Conservation (phyloP, 2,113 vertebrate genomes). For the Catharus bicknelli region DNA sequence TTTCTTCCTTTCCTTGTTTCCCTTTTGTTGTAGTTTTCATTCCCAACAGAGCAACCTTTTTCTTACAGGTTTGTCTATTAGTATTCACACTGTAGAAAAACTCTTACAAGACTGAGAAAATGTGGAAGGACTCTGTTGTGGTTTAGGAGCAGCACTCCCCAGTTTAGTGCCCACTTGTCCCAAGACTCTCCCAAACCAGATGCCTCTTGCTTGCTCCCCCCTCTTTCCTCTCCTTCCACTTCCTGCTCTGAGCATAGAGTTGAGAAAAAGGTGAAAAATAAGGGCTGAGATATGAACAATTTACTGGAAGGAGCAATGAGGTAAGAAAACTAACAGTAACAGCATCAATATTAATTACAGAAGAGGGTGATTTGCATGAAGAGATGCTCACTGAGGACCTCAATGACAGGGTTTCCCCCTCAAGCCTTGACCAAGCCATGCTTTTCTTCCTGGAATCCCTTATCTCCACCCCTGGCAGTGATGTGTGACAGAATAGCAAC, state of each 20-base stretch:
- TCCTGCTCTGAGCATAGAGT: not conserved
- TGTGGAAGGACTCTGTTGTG: rapidly evolving
- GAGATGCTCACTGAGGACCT: not conserved
- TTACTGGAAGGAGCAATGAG: not conserved
- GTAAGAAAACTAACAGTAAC: not conserved
- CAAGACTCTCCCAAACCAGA: not conserved
- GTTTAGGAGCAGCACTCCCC: not conserved
- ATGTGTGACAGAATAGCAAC: not conserved
- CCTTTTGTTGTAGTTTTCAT: not conserved
- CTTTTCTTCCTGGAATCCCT: not conserved
- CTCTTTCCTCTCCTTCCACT: not conserved
- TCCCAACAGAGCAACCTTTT: not conserved
- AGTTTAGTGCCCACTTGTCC: not conserved
- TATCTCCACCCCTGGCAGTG: not conserved
- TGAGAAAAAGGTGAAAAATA: not conserved
- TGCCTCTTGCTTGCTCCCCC: not conserved
- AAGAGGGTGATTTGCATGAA: not conserved
- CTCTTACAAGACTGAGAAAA: not conserved
- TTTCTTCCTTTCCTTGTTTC: not conserved
- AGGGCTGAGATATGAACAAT: not conserved
- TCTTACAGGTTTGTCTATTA: not conserved
- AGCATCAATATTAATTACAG: not conserved
- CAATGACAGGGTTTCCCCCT: not conserved
- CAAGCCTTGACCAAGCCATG: not conserved
- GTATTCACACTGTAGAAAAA: not conserved